These are phyloP conservation scores for Monoplex corrugatus DNA, from an alignment of 2,888 invertebrate species.

Conservation along the genomic window DNA sequence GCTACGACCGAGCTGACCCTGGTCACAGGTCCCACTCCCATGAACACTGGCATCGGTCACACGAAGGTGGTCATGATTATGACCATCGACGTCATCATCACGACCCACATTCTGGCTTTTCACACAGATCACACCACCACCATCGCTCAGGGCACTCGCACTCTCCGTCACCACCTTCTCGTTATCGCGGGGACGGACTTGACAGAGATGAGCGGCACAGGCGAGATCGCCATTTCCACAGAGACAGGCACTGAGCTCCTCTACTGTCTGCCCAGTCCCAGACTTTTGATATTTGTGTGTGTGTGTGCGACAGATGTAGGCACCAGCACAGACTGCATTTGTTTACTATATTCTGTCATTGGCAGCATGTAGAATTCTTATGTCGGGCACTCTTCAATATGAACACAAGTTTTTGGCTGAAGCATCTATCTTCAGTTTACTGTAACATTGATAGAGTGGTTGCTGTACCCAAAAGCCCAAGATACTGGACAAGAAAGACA, in stretches of 20 bases:
- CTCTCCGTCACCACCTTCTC: background rate
- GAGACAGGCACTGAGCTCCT: background rate
- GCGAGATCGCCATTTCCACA: conserved; percentile 27
- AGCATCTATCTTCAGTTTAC: background rate
- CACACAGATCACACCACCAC: conserved; percentile 7
- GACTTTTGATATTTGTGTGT: background rate
- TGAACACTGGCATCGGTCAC: background rate
- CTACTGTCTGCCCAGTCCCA: background rate
- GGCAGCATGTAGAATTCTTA: background rate
- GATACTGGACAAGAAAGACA: too few species aligned
- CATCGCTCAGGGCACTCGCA: background rate
- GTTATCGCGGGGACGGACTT: background rate
- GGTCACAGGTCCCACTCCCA: background rate
- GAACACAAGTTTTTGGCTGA: background rate
- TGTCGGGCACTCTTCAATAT: too few species aligned
- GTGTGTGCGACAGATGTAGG: background rate
- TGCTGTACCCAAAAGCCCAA: too few species aligned
- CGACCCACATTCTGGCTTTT: conserved; percentile 11
- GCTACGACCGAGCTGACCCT: background rate
- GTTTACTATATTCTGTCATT: background rate
- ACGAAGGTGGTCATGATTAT: conserved; percentile 17
- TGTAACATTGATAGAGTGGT: too few species aligned
- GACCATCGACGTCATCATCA: conserved; percentile 36
- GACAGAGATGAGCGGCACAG: conserved; percentile 32
- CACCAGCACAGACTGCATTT: background rate